These are phyloP conservation scores for Eupithecia subfuscata DNA, from an alignment of 2,888 invertebrate species.

Conservation along the genomic window DNA sequence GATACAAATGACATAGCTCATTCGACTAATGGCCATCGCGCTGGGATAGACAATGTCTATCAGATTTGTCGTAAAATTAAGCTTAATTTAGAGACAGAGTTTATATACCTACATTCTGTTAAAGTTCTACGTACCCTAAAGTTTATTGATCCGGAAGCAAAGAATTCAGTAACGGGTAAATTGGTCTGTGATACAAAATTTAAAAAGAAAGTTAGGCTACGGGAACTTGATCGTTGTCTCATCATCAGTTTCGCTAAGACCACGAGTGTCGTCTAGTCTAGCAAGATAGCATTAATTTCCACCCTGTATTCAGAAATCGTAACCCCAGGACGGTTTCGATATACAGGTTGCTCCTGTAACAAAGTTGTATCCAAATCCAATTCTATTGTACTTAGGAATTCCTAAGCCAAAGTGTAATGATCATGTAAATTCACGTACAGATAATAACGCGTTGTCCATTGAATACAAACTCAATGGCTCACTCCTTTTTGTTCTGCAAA, in stretches of 20 bases:
- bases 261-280: background rate
- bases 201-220: background rate
- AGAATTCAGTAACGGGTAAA: background rate
- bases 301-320: background rate
- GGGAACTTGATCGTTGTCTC: background rate
- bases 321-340: background rate
- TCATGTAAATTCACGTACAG: conserved; percentile 27
- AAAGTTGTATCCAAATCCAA: conserved; percentile 6
- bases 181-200: too few relatives aligned
- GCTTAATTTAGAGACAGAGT: conserved; percentile 2
- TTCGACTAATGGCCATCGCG: conserved; percentile 37
- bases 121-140: background rate
- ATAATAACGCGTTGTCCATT: conserved; percentile 28
- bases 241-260: background rate
- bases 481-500: conserved; percentile 51
- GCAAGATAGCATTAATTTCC: background rate
- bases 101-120: background rate
- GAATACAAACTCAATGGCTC: conserved; percentile 46
- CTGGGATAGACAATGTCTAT: conserved; percentile 36
- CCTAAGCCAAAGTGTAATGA: conserved; percentile 24
- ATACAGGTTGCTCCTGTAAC: background rate
- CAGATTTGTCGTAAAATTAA: conserved; percentile 26
- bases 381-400: conserved; percentile 13
- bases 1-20: conserved; percentile 43
- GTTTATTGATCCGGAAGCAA: background rate